Conservation (phyloP, 2,888 invertebrate species). For the Cryptosula pallasiana region DNA sequence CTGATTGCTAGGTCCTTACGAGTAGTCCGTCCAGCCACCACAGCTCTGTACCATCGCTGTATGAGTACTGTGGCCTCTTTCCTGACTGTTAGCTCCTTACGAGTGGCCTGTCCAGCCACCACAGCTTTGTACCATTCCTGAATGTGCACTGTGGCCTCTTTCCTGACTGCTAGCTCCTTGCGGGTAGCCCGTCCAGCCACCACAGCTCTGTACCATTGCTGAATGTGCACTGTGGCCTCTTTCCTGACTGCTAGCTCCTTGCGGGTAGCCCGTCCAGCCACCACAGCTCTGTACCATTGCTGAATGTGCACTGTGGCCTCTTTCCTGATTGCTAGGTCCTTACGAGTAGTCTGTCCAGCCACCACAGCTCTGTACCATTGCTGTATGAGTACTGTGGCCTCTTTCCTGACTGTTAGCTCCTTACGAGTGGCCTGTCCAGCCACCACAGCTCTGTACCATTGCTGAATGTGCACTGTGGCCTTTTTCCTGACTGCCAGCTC, state of each 20-base stretch:
- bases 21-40: neutral
- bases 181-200: neutral
- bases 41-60: neutral
- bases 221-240: neutral
- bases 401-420: too few relatives aligned
- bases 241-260: conserved; percentile 24
- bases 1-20: too few relatives aligned
- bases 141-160: too few relatives aligned
- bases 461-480: too few relatives aligned
- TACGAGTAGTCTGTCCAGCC: neutral
- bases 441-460: too few relatives aligned
- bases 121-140: conserved; percentile 11
- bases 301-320: too few relatives aligned
- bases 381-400: conserved; percentile 32
- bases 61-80: neutral
- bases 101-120: conserved; percentile 1
- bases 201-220: neutral
- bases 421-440: too few relatives aligned
- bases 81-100: conserved; percentile 24
- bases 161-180: too few relatives aligned
- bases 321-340: too few relatives aligned
- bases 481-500: too few relatives aligned
- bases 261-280: neutral
- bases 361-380: conserved; percentile 18
- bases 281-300: conserved; percentile 14